Conservation (phyloP, 1,140 invertebrate species). For the Dendrolimus kikuchii region DNA sequence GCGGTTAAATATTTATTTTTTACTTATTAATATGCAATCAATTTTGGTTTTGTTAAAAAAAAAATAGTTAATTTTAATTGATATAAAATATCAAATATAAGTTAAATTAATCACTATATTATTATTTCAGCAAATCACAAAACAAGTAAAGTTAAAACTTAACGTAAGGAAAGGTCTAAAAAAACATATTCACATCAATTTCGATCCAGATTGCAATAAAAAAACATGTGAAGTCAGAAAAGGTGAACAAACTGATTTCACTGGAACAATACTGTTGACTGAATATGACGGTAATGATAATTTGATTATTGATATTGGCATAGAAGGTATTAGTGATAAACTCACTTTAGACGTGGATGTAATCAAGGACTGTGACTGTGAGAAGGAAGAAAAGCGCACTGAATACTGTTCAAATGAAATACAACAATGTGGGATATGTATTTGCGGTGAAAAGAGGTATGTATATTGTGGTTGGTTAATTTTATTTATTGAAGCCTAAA, state of each 20-base stretch:
- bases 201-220: constrained; percentile 25
- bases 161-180: constrained; percentile 14
- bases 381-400: constrained; percentile 41
- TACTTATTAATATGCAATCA: too few species aligned
- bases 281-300: constrained; percentile 18
- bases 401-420: constrained; percentile 70
- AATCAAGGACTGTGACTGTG: constrained; percentile 79
- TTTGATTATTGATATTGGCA: constrained; percentile 25
- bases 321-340: constrained; percentile 81
- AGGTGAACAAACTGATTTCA: constrained; percentile 24
- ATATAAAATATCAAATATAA: too few species aligned
- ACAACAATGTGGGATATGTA: constrained; percentile 82
- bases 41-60: too few species aligned
- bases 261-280: constrained; percentile 24
- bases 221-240: constrained; percentile 21
- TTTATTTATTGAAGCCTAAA: background rate
- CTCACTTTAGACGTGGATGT: constrained; percentile 80
- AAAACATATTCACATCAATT: constrained; percentile 24
- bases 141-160: constrained; percentile 27
- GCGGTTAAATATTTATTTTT: too few species aligned
- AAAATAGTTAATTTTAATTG: too few species aligned
- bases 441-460: constrained; percentile 76
- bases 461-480: constrained; percentile 46
- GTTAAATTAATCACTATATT: background rate
- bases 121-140: constrained; percentile 30